These are phyloP conservation scores for Drosophila ustulata DNA, from an alignment of 2,888 invertebrate species.

Conservation along the genomic window DNA sequence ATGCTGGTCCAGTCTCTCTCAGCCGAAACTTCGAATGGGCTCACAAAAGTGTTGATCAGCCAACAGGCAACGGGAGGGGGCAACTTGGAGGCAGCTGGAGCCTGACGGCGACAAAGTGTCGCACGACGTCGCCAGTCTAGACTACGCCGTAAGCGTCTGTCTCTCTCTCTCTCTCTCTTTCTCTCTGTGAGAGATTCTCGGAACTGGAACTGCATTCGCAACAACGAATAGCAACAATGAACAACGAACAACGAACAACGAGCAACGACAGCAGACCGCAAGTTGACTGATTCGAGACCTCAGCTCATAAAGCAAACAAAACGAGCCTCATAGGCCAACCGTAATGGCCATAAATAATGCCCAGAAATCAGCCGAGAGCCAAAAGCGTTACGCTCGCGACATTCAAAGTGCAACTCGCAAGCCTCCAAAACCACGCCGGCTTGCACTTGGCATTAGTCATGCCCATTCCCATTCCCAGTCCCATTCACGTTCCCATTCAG, in stretches of 20 bases:
- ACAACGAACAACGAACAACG: background rate
- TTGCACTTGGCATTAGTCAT: conserved; percentile 51
- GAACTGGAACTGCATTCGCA: conserved; percentile 54
- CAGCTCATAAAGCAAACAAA: conserved; percentile 51
- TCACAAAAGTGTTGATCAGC: conserved; percentile 53
- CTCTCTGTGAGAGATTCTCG: conserved; percentile 32
- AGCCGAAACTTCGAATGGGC: conserved; percentile 42
- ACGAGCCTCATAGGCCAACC: conserved; percentile 36
- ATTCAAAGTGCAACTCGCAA: conserved; percentile 33
- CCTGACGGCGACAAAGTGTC: conserved; percentile 75
- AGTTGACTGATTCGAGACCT: conserved; percentile 51
- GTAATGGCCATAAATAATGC: conserved; percentile 57
- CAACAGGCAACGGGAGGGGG: conserved; percentile 9
- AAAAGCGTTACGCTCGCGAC: conserved; percentile 45
- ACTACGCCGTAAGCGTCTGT: conserved; percentile 23
- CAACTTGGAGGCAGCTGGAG: conserved; percentile 24
- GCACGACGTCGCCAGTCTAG: conserved; percentile 59
- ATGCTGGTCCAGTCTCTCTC: conserved; percentile 64
- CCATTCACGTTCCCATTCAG: background rate
- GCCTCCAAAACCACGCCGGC: background rate
- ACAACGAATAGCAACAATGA: conserved; percentile 3
- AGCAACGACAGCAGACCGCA: conserved; percentile 5
- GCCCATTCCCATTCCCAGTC: conserved; percentile 4
- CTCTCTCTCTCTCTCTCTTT: conserved; percentile 8
- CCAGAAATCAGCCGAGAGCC: conserved; percentile 44